These are phyloP conservation scores for Enteromius paludinosus DNA, from an alignment of 2,797 vertebrate genomes.

Conservation along the genomic window DNA sequence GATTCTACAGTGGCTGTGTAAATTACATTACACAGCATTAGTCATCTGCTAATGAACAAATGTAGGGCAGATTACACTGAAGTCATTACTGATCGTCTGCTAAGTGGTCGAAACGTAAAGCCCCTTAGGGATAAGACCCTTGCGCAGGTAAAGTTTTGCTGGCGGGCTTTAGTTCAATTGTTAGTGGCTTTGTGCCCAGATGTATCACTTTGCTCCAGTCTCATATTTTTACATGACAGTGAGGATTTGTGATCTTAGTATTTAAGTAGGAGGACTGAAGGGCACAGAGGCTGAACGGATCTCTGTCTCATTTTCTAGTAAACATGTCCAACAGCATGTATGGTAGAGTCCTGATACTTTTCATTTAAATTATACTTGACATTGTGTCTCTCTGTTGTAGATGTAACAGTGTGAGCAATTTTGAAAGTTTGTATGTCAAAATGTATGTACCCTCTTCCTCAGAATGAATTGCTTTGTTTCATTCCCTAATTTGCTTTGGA, in stretches of 20 bases:
- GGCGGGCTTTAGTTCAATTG: slow-evolving; percentile 67
- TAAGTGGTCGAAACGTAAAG: slow-evolving; percentile 70
- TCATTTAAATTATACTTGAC: neutral
- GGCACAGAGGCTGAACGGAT: slow-evolving; percentile 33
- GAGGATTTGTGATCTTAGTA: slow-evolving; percentile 27
- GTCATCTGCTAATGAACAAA: slow-evolving; percentile 42
- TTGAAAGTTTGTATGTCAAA: neutral
- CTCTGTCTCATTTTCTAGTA: neutral
- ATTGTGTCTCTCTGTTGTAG: neutral
- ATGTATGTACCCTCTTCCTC: neutral
- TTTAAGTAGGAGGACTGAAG: slow-evolving; percentile 41
- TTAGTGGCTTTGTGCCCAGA: slow-evolving; percentile 65
- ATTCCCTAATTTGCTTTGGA: neutral
- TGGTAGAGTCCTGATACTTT: neutral
- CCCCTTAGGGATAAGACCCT: slow-evolving; percentile 65
- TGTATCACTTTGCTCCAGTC: slow-evolving; percentile 36
- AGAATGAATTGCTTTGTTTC: neutral
- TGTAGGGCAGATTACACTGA: slow-evolving; percentile 45
- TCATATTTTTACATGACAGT: slow-evolving; percentile 47
- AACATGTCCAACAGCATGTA: slow-evolving; percentile 8
- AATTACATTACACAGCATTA: slow-evolving; percentile 37
- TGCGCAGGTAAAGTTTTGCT: slow-evolving; percentile 72
- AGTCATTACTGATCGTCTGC: slow-evolving; percentile 77
- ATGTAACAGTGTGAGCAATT: neutral
- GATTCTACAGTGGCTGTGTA: slow-evolving; percentile 31